Conservation (phyloP, 2,888 invertebrate genomes). For the Drosophila villosipedis region DNA sequence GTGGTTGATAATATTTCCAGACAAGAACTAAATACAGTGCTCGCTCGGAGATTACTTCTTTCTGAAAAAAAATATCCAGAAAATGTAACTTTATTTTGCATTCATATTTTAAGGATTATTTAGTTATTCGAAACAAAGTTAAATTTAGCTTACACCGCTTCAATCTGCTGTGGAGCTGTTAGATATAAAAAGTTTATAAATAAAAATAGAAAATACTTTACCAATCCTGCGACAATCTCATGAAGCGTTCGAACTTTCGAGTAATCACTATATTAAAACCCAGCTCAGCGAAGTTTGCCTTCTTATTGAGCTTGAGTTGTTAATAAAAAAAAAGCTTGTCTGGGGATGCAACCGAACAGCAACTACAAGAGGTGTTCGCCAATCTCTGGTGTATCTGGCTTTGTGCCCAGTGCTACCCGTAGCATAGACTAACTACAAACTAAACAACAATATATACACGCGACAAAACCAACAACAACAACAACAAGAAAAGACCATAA, state of each 20-base stretch:
- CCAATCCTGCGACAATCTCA: neutral
- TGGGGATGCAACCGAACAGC: neutral
- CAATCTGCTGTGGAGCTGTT: neutral
- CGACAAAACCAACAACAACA: conserved; percentile 44
- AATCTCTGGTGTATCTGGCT: conserved; percentile 37
- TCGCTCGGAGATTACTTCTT: neutral
- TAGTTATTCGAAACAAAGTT: neutral
- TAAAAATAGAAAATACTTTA: neutral
- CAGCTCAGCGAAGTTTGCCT: neutral
- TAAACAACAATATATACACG: conserved; percentile 42
- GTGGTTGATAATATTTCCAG: neutral
- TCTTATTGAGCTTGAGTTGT: neutral
- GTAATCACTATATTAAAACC: neutral
- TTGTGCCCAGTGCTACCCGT: conserved; percentile 34
- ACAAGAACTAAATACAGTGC: neutral
- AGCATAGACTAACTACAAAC: conserved; percentile 60
- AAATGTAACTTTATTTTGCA: neutral
- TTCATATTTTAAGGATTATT: neutral
- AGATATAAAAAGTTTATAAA: neutral
- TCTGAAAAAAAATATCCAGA: neutral
- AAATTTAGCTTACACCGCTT: neutral
- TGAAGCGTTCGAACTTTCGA: neutral
- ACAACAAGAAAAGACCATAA: conserved; percentile 48
- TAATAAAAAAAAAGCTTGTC: neutral
- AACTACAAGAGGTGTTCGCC: conserved; percentile 1